Evolutionary conservation across 2,797 vertebrate species (phyloP), one percentile per base, ranked within the genome.

Genomic region (Sparus aurata): DNA sequence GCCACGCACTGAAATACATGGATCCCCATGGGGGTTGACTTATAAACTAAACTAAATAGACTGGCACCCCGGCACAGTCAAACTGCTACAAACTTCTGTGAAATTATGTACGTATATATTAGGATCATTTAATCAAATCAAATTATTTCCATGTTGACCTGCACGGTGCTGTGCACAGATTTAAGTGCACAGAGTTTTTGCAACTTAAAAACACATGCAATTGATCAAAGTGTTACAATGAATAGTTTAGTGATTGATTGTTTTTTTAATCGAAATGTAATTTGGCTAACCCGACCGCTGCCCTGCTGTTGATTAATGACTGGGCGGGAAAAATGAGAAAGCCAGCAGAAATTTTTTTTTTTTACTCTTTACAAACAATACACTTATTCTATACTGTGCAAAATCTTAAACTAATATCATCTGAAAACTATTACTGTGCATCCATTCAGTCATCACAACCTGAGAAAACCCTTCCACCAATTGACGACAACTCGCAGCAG

Each of bases 111-210:
- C 55, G 65, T 13, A 38, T 25, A 17, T 54, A 52, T 79, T 17
- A 2, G 30, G 61, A 69, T 73, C 27, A 73, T 75, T 84, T 43
- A 53, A 63, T 82, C 71, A 85, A 69, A 69, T 80, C 16, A 58
- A 87, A 86, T 77, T 52, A 71, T 74, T 91, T 79, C 72, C 78
- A 80, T 30, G 62, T 64, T 73, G 23, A 65, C 23, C 45, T 34
- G 4, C 12, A 22, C 38, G 38, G 20, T 50, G 50, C 53, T 38
- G 30, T n/a, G 7, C 13, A 61, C 20, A 3, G 54, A 79, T 1
- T 84, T 25, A 57, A 55, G 58, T n/a, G n/a, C n/a, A n/a, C 2
- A 3, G 8, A 53, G 9, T 22, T 59, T 69, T 27, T 63, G 2
- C 23, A 62, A 27, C 46, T 74, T 8, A 64, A 63, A 76, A 53